Conservation (phyloP, 1,140 invertebrate species). For the Drosophila arizonae region DNA sequence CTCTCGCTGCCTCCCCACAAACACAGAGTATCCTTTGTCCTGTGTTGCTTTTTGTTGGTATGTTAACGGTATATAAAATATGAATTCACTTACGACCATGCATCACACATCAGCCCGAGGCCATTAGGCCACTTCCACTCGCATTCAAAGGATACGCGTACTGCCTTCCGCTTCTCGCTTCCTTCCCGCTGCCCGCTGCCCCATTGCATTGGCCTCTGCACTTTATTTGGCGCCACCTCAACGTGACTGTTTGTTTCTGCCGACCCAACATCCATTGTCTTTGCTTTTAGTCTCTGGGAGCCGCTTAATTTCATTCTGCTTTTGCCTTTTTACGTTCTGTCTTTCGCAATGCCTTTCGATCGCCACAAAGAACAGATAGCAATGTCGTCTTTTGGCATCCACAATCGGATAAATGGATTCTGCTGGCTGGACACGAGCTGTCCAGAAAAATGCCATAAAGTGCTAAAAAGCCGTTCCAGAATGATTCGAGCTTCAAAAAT, state of each 20-base stretch:
- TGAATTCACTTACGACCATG: constrained; percentile 75
- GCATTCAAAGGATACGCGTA: constrained; percentile 27
- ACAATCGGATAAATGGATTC: constrained; percentile 17
- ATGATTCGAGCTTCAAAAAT: too few relatives aligned
- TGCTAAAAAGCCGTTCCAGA: neutral
- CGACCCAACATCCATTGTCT: constrained; percentile 1
- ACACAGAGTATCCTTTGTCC: constrained; percentile 18
- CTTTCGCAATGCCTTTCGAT: constrained; percentile 15
- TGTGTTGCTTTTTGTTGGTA: constrained; percentile 49
- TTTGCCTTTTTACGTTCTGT: neutral
- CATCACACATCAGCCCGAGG: constrained; percentile 65
- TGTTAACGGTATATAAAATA: constrained; percentile 77
- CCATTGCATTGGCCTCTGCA: neutral
- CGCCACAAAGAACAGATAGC: constrained; percentile 12
- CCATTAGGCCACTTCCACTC: constrained; percentile 63
- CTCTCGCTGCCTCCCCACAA: neutral
- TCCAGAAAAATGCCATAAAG: neutral
- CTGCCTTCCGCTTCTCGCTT: neutral
- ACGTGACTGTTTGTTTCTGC: neutral
- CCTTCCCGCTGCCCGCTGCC: neutral
- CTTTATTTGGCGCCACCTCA: constrained; percentile 16
- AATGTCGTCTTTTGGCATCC: constrained; percentile 5
- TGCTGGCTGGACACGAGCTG: neutral
- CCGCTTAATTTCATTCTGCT: constrained; percentile 6
- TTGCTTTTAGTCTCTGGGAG: constrained; percentile 6